Conservation (phyloP, 2,797 vertebrate species). For the Eupleurogrammus muticus region DNA sequence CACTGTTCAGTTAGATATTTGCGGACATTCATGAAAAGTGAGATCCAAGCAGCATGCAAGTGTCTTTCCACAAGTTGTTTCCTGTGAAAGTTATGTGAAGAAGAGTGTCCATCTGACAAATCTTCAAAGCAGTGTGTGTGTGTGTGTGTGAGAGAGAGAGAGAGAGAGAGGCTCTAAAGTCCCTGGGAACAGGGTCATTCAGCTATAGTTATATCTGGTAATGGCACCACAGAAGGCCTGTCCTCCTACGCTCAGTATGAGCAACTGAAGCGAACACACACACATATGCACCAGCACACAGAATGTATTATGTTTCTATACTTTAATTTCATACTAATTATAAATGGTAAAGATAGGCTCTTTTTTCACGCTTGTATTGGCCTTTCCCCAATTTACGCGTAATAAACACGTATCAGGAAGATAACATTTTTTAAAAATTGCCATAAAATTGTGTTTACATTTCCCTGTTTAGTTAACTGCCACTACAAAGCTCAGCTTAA, state of each 20-base stretch:
- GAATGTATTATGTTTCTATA: slow-evolving; percentile 27
- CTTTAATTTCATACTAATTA: slow-evolving; percentile 51
- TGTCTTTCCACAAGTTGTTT: slow-evolving; percentile 37
- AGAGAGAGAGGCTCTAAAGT: slow-evolving; percentile 38
- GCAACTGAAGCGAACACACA: slow-evolving; percentile 58
- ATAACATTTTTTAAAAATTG: slow-evolving; percentile 21
- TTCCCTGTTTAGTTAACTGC: slow-evolving; percentile 7
- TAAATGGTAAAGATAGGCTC: slow-evolving; percentile 24
- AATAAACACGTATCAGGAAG: slow-evolving; percentile 2
- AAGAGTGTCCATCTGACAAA: slow-evolving; percentile 60
- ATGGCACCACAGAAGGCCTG: slow-evolving; percentile 82
- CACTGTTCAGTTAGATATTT: neutral
- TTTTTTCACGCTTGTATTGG: slow-evolving; percentile 52
- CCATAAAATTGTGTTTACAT: neutral
- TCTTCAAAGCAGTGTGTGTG: slow-evolving; percentile 24
- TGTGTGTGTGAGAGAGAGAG: slow-evolving; percentile 19
- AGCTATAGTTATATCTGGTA: slow-evolving; percentile 72
- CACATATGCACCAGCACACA: slow-evolving; percentile 13
- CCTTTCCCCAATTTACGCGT: slow-evolving; percentile 32
- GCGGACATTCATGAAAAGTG: slow-evolving; percentile 1
- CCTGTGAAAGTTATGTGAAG: slow-evolving; percentile 56
- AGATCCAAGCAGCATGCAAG: slow-evolving; percentile 22
- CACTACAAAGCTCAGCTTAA: slow-evolving; percentile 9
- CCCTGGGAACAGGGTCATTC: slow-evolving; percentile 44
- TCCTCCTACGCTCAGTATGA: slow-evolving; percentile 81